Evolutionary conservation across 1,140 invertebrate species (phyloP), one percentile per base, ranked within the genome.

Genomic region (Xylocopa sonorina): DNA sequence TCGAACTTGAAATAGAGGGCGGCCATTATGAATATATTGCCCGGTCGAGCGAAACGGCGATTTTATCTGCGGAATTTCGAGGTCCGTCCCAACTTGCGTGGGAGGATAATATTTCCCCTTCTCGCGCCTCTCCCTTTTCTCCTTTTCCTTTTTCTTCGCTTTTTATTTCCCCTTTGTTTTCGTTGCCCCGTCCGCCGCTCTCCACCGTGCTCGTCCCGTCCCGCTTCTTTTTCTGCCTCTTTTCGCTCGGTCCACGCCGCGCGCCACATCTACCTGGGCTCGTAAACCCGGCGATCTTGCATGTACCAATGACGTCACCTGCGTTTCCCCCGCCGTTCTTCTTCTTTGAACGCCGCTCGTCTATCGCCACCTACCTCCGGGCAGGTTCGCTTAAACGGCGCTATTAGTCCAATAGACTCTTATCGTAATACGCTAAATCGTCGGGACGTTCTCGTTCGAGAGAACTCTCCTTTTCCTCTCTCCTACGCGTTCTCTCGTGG

Each of bases 21-120:
- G 82, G 79, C 88, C 87, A 91, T 91, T 86, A 89, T 89, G 89
- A 90, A 91, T 89, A 87, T 86, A 88, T 90, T 89, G 87, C 78
- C 83, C 84, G 82, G 78, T 32, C 63, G 80, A 85, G 81, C 73
- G 78, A 86, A 81, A 68, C 78, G 87, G 79, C 85, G 90, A 92
- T 92, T 88, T 90, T 92, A 92, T 91, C 91, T 89, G 76, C 72
- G 72, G 85, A 87, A 90, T 90, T 91, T 91, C 80, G 81, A 83
- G 86, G 80, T 76, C 77, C 84, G 84, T 83, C 63, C 68, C 80
- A 34, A 50, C 29, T 50, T 50, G 80, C 75, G 81, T 79, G 81
- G 81, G 50, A 84, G 82, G 76, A 83, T 83, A 75, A 74, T 74
- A 55, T 74, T 83, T 86, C 84, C 63, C 84, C 77, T 85, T 77